These are phyloP conservation scores for Phoxinus dragarum DNA, from an alignment of 2,797 vertebrate species.

Conservation along the genomic window DNA sequence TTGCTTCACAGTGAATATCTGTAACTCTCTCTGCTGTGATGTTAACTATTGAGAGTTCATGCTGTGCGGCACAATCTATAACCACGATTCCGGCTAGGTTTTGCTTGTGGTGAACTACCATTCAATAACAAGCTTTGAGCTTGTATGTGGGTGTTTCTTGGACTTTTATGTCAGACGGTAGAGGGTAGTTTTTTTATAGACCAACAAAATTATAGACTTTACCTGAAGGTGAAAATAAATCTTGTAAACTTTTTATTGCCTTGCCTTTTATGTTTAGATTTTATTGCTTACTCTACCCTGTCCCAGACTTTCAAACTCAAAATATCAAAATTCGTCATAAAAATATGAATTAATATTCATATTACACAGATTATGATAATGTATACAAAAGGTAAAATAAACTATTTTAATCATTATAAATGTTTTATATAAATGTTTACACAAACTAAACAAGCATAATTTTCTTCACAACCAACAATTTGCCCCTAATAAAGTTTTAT, in stretches of 20 bases:
- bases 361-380: not conserved
- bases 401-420: not conserved
- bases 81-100: not conserved
- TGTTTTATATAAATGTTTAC: not conserved
- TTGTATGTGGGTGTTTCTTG: not conserved
- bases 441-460: not conserved
- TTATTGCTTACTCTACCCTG: not conserved
- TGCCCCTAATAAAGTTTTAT: not conserved
- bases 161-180: not conserved
- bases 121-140: slow-evolving; percentile 1
- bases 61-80: not conserved
- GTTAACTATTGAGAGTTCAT: slow-evolving; percentile 21
- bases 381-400: not conserved
- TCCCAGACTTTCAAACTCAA: not conserved
- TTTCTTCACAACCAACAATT: not conserved
- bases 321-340: not conserved
- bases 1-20: slow-evolving; percentile 10
- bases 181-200: not conserved
- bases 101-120: not conserved
- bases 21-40: slow-evolving; percentile 9
- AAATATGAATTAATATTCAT: not conserved
- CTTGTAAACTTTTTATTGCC: not conserved
- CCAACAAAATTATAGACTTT: not conserved
- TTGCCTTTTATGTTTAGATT: not conserved
- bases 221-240: not conserved